phyloP scores from a whole-genome alignment of 2,113 vertebrate genomes.

The Peromyscus leucopus region DNA sequence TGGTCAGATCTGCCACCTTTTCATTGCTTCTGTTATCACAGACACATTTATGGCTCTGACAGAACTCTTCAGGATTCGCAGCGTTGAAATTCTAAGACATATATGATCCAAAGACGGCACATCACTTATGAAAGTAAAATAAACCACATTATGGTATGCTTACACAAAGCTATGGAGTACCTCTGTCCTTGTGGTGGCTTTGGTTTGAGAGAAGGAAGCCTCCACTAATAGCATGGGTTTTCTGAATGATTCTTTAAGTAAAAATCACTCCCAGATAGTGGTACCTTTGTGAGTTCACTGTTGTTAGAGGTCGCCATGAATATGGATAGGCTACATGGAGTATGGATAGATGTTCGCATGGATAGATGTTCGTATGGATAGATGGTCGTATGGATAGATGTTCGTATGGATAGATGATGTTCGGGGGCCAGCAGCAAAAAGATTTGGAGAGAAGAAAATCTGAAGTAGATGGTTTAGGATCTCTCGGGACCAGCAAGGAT shows the following conservation, averaged over 20 bases:
- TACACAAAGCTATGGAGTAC: neutral
- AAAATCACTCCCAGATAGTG: neutral
- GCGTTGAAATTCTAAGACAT: neutral
- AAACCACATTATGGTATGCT: neutral
- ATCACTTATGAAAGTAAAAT: neutral
- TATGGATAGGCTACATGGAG: accelerated
- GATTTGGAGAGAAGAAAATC: neutral
- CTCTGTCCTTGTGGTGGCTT: neutral
- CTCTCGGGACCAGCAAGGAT: neutral
- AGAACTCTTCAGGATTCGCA: neutral
- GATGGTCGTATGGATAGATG: too few species aligned
- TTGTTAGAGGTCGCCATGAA: neutral
- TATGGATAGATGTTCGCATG: too few species aligned
- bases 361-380: too few species aligned
- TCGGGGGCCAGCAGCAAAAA: neutral
- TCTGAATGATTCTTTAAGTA: neutral
- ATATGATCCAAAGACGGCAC: neutral
- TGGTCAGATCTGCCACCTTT: neutral
- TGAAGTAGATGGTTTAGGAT: neutral
- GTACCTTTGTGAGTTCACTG: neutral
- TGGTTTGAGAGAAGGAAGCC: neutral
- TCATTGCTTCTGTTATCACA: neutral
- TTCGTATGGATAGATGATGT: neutral
- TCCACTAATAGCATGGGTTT: neutral
- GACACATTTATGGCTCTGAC: neutral